Evolutionary conservation across 2,888 invertebrate species (phyloP).

Genomic region (Andrena marginata): DNA sequence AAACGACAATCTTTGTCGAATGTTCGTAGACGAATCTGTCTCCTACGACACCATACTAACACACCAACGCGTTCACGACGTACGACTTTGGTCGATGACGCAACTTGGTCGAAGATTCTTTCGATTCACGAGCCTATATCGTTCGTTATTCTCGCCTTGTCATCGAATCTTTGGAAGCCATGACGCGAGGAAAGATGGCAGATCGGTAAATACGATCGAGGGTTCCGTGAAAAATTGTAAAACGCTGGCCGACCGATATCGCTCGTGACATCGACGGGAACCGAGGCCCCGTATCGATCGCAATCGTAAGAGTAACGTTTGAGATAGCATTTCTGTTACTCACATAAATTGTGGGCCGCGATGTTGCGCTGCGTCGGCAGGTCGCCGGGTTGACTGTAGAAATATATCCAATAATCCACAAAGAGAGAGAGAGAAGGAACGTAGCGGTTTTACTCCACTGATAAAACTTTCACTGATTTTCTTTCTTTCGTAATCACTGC

Average conservation of each 20-base stretch:
- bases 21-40: constrained; percentile 7
- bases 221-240: constrained; percentile 23
- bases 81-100: constrained; percentile 40
- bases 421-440: constrained; percentile 47
- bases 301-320: constrained; percentile 40
- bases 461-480: constrained; percentile 68
- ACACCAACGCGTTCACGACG: constrained; percentile 17
- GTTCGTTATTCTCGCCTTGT: neutral
- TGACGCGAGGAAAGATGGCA: neutral
- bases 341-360: constrained; percentile 57
- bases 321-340: constrained; percentile 38
- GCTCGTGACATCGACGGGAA: constrained; percentile 21
- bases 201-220: constrained; percentile 16
- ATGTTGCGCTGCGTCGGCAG: constrained; percentile 56
- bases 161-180: neutral
- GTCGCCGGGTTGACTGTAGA: constrained; percentile 42
- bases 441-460: constrained; percentile 64
- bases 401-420: constrained; percentile 81
- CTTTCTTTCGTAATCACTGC: constrained; percentile 64
- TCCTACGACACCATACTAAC: neutral
- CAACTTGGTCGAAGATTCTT: constrained; percentile 25
- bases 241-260: constrained; percentile 49
- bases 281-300: constrained; percentile 57
- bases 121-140: neutral
- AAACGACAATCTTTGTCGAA: constrained; percentile 12